Evolutionary conservation across 2,113 vertebrate species (phyloP), one percentile per base, ranked within the genome.

Genomic region (Smithornis capensis): DNA sequence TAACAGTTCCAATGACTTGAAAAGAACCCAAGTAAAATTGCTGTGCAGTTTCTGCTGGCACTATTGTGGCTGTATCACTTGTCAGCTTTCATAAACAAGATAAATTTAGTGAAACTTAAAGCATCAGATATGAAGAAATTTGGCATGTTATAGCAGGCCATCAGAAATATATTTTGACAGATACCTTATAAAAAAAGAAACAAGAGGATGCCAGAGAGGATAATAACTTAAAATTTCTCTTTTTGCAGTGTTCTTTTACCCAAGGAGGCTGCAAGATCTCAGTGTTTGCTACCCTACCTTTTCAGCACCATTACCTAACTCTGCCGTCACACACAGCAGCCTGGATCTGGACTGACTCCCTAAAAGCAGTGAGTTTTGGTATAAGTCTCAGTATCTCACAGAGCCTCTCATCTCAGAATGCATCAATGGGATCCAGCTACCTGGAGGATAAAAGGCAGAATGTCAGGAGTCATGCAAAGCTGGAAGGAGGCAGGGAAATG

Each of bases 1-100:
- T 97, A 94, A 96, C 95, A 94, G 92, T 89, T 96, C 81, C 87
- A 85, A 83, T 85, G 81, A 65, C 90, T 94, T 96, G 96, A 96
- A 95, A 96, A 94, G 88, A 92, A 62, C 80, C 59, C n/a, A 16
- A 94, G 74, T n/a, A 67, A 94, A 89, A 96, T 91, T 80, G 89
- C 92, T 96, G 80, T 94, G 95, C 81, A 83, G 75, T 95, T 96
- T 96, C 90, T 96, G 81, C 83, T 92, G 89, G 92, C 78, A n/a
- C 80, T 93, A 87, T 89, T 92, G 82, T 85, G 62, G 89, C 67
- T 96, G 91, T 69, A 94, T 89, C 87, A 76, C 92, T 94, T 95
- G 91, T 90, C 87, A 95, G 91, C 92, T 95, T 94, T 80, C 22
- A 79, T 96, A 94, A 95, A 87, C 70, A 92, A 87, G 92, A 96